Base-by-base conservation (phyloP, 2,797 vertebrate genomes). In the Cetoscarus ocellatus region DNA sequence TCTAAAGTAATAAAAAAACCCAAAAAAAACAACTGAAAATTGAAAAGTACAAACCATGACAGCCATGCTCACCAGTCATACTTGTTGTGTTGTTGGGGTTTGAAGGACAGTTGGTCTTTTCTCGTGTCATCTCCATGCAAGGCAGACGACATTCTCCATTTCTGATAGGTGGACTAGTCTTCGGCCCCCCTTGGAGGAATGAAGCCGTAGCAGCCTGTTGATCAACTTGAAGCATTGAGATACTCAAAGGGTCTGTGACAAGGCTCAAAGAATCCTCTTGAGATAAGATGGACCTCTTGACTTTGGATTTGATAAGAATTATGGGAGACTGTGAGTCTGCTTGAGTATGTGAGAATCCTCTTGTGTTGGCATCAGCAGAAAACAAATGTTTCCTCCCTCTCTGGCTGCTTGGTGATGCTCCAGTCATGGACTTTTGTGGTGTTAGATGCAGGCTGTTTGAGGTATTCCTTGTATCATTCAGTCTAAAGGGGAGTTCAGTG, bases 181-280 rank as follows among this genome's bases (percentile, higher is more conserved):
- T 61, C 1, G 71, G 54, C 50, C 80, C 50, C 27, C 63, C 59
- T 57, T 49, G 73, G 35, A 90, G 67, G 57, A 83, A 79, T 0
- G 80, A 85, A 18, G 59, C 51, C 43, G 77, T 58, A 19, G 73
- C 64, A 0, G 56, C 49, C 47, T 49, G 36, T 10, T 74, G 77
- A 34, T 91, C 67, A 0, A 73, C 83, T 47, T 91, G 75, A 44
- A 94, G 86, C 73, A 92, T 61, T 6, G 94, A 92, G 8, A 90
- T 27, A 0, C 75, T 87, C 40, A 94, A 85, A 18, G 95, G 93
- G 15, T 90, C 75, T 83, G 78, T 87, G 12, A 79, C 48, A 43
- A 66, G 56, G 0, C 89, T 88, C 2, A 69, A 44, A 48, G 45
- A 73, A 61, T 82, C 73, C 54, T 67, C 54, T 54, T 63, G 61